phyloP scores from a whole-genome alignment of 2,797 vertebrate genomes.

The Scyliorhinus canicula region DNA sequence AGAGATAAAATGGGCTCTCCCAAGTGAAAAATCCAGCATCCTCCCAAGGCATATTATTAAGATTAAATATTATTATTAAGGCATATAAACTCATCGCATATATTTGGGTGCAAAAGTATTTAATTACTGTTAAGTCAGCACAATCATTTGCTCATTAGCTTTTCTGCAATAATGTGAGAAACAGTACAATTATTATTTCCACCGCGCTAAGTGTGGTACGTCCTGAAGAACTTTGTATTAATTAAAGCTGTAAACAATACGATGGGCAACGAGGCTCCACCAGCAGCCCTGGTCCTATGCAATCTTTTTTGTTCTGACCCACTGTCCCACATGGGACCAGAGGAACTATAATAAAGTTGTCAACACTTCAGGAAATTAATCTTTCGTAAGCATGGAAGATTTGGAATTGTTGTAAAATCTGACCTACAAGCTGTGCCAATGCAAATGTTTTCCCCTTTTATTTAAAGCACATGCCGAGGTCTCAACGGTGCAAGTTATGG shows the following conservation, averaged over 20 bases:
- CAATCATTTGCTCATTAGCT: neutral
- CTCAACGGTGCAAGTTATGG: neutral
- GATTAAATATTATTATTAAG: no score
- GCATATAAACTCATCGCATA: neutral
- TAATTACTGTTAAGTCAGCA: neutral
- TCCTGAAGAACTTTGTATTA: neutral
- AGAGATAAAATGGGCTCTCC: neutral
- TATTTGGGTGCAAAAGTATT: neutral
- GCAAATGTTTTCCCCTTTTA: neutral
- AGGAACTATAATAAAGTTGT: no score
- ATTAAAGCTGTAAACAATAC: neutral
- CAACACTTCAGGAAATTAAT: neutral
- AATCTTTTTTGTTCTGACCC: no score
- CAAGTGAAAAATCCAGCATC: neutral
- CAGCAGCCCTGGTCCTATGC: no score
- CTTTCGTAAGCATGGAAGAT: conserved; percentile 8
- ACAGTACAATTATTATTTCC: neutral
- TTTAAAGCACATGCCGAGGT: neutral
- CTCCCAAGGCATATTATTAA: neutral
- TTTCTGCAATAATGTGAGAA: neutral
- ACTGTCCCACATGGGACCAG: no score
- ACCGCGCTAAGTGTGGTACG: neutral
- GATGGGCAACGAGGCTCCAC: no score
- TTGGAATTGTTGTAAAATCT: neutral
- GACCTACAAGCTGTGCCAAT: neutral